phyloP scores from a whole-genome alignment of 2,113 vertebrate species.

The Megalops atlanticus region DNA sequence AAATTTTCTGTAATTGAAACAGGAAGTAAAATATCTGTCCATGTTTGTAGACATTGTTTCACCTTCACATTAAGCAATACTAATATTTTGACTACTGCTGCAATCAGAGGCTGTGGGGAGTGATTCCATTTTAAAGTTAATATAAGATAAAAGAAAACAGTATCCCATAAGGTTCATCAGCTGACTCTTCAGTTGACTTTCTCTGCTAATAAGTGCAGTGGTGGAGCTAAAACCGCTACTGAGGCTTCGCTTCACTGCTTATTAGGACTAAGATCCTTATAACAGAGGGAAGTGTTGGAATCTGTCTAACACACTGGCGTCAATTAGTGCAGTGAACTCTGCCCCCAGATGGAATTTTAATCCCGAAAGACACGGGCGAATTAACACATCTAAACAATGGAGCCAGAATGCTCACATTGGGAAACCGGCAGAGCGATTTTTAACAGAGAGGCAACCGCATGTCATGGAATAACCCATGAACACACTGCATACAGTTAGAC shows the following conservation, averaged over 20 bases:
- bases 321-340: constrained; percentile 28
- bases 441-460: background rate
- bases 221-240: constrained; percentile 6
- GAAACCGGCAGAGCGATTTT: background rate
- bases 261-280: background rate
- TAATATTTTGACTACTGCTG: no score
- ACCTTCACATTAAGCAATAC: no score
- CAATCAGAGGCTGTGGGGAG: no score
- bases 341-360: constrained; percentile 19
- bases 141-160: background rate
- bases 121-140: no score
- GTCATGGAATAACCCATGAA: background rate
- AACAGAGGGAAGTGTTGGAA: background rate
- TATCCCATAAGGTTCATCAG: background rate
- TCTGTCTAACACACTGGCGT: constrained; percentile 9
- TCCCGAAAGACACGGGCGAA: background rate
- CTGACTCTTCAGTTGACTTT: background rate
- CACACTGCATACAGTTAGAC: no score
- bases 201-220: background rate
- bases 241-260: background rate
- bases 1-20: no score
- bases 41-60: no score
- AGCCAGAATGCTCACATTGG: background rate
- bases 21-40: no score
- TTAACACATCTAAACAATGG: background rate